phyloP scores from a whole-genome alignment of 2,888 invertebrate species.

The Steinernema scapterisci region DNA sequence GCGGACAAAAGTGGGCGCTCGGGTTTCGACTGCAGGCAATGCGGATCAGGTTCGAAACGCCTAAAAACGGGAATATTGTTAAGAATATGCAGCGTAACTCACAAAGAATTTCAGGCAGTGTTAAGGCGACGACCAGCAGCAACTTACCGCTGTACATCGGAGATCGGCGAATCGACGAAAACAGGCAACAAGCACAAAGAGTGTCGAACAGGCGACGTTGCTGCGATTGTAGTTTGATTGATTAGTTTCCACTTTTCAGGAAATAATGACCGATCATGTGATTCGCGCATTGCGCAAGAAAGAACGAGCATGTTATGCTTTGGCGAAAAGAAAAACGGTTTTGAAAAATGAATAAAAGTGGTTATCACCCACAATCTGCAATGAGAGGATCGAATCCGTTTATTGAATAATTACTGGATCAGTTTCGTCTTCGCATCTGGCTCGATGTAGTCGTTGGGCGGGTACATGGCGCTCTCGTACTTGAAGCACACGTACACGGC shows the following conservation, averaged over 20 bases:
- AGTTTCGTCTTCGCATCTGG: too few species aligned
- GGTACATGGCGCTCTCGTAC: too few species aligned
- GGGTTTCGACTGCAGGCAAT: slow-evolving; percentile 16
- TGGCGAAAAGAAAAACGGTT: too few species aligned
- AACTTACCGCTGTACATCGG: not conserved
- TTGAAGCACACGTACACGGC: too few species aligned
- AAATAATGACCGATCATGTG: not conserved
- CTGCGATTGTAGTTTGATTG: slow-evolving; percentile 21
- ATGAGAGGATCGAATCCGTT: too few species aligned
- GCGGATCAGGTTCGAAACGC: not conserved
- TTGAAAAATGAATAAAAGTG: too few species aligned
- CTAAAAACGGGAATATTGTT: not conserved
- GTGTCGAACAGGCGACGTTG: not conserved
- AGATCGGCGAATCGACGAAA: slow-evolving; percentile 6
- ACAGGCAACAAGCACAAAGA: not conserved
- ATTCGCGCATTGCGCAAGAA: too few species aligned
- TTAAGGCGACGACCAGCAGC: not conserved
- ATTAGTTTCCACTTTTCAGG: not conserved
- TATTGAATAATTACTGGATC: too few species aligned
- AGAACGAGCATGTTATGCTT: too few species aligned
- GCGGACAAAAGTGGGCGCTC: not conserved
- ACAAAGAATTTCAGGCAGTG: not conserved
- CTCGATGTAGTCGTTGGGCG: too few species aligned
- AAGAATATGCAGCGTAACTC: not conserved
- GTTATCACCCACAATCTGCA: too few species aligned